A percentile compares a stretch with the other conserved stretches of the same genome.
Conservation (phyloP, 1,140 invertebrate species). For the Vanessa atalanta region DNA sequence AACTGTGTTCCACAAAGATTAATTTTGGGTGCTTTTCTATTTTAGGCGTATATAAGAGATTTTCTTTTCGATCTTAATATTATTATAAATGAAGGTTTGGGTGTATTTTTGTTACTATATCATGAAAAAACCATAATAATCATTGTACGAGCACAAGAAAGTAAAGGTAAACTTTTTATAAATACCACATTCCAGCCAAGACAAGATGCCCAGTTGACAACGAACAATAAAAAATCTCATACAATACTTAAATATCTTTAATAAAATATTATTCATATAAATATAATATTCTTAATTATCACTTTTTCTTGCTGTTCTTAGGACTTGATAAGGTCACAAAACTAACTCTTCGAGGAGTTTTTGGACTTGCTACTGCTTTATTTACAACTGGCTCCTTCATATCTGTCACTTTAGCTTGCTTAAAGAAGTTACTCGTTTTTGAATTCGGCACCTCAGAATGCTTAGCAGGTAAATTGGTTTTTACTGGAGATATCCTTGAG, state of each 20-base stretch:
- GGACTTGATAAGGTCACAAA: slow-evolving; percentile 89
- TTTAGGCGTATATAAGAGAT: too few relatives aligned
- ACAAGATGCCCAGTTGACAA: too few relatives aligned
- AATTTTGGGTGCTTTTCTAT: too few relatives aligned
- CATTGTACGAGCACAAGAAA: too few relatives aligned
- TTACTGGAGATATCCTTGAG: slow-evolving; percentile 23
- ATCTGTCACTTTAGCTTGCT: slow-evolving; percentile 63
- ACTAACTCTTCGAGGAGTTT: slow-evolving; percentile 84
- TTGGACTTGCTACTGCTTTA: slow-evolving; percentile 58
- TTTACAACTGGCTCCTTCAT: slow-evolving; percentile 48
- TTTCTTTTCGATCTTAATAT: too few relatives aligned
- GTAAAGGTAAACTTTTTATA: background rate
- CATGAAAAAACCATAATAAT: background rate
- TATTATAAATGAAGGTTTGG: too few relatives aligned
- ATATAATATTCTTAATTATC: background rate
- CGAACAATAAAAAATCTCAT: background rate
- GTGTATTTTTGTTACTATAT: too few relatives aligned
- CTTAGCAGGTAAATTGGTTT: slow-evolving; percentile 25
- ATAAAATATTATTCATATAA: slow-evolving; percentile 4
- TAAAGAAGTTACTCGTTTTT: slow-evolving; percentile 46
- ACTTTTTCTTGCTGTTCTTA: slow-evolving; percentile 83
- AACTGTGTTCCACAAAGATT: too few relatives aligned
- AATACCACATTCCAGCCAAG: background rate
- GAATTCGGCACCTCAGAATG: slow-evolving; percentile 10
- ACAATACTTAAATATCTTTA: background rate